phyloP scores from a whole-genome alignment of 2,797 vertebrate species.

The Philypnodon macrostomus region DNA sequence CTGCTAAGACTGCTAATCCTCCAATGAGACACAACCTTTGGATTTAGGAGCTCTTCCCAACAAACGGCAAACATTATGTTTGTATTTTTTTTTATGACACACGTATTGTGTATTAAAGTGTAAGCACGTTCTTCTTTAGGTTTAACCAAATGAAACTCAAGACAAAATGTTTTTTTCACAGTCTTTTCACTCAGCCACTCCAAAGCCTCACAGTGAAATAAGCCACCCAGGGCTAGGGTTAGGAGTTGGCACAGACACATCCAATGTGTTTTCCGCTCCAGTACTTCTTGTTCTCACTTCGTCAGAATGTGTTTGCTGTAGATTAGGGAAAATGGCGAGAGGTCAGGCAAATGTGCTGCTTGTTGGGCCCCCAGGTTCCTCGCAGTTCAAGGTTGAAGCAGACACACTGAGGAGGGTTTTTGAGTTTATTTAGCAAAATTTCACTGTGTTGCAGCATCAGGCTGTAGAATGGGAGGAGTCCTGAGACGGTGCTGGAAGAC shows the following conservation, averaged over 20 bases:
- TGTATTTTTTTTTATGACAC: neutral
- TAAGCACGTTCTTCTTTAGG: constrained; percentile 8
- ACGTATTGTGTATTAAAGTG: neutral
- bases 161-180: constrained; percentile 17
- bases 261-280: constrained; percentile 71
- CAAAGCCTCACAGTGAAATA: constrained; percentile 44
- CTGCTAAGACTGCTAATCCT: constrained; percentile 1
- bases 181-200: constrained; percentile 32
- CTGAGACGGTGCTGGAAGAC: constrained; percentile 28
- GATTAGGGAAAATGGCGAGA: constrained; percentile 60
- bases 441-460: constrained; percentile 23
- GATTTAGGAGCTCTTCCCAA: neutral
- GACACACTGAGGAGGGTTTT: constrained; percentile 21
- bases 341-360: constrained; percentile 54
- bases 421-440: constrained; percentile 49
- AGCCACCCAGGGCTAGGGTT: constrained; percentile 49
- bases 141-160: constrained; percentile 12
- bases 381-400: constrained; percentile 64
- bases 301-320: constrained; percentile 68
- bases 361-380: constrained; percentile 47
- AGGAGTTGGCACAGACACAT: constrained; percentile 66
- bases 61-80: neutral
- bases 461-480: constrained; percentile 18
- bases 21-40: neutral
- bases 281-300: constrained; percentile 71